Base-by-base conservation (phyloP, 2,888 invertebrate species). In the Brachypalpus laphriformis region DNA sequence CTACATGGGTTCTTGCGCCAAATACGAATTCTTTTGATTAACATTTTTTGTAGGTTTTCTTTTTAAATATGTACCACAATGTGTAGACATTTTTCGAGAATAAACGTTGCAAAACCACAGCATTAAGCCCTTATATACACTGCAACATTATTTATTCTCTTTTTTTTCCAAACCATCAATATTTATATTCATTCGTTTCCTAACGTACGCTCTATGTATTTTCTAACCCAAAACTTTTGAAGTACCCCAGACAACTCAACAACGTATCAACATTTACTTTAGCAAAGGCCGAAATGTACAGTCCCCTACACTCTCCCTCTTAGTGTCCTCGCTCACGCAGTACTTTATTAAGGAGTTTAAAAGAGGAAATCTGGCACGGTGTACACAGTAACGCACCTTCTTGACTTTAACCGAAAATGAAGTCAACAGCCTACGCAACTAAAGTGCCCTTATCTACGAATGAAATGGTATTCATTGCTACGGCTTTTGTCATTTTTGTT, bases 371-470 rank as follows among this genome's bases (percentile, higher is more conserved):
- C 31, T 31, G 18, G 8, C 47, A 9, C 31, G 6, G 31, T 18
- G 3, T 56, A 18, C 16, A 1, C 54, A 28, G 16, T 31, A 28
- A 56, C 4, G 16, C 56, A 31, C 11, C 18, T 34, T 4, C 56
- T 56, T 31, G 56, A 31, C 22, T 22, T 57, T 18, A 40, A 40
- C n/a, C 5, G 18, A 34, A 37, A 49, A 49, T 34, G 20, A 65
- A 65, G 65, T 65, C 20, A 49, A 28, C 70, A 57, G 16, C 25
- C 37, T 25, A 45, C 42, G 3, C 56, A 47, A 45, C 49, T 28
- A 34, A 45, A 59, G 14, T 61, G 49, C 28, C 31, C 70, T 77
- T 77, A 77, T 77, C 70, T 77, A 25, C 68, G 40, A 14, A 59
- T 40, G 49, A 22, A 51, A 65, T 51, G 54, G 16, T 16, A 61